Evolutionary conservation across 2,797 vertebrate species (phyloP), one percentile per base, ranked within the genome.

Genomic region (Mallotus villosus): DNA sequence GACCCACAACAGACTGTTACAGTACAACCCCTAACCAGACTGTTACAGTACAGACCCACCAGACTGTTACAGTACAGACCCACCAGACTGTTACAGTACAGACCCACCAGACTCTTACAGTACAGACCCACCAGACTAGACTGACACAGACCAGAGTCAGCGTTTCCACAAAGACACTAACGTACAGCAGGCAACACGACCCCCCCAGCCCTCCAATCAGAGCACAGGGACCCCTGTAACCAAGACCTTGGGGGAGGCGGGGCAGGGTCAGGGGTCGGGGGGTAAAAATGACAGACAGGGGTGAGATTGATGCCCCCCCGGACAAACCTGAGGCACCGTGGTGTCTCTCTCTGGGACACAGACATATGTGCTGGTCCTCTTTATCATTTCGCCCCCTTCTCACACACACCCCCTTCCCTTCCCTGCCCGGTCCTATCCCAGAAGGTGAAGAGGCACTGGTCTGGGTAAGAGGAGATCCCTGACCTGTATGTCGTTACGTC

Each of bases 281-380:
- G 24, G 66, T 27, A 68, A 34, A 71, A 74, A 67, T 88, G 90
- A 92, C 89, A 91, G 87, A 88, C 83, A 77, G 75, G 87, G 34
- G 34, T 82, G 86, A 90, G 91, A 92, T 92, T 90, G 89, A 92
- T 93, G 89, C 84, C 65, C 79, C n/a, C 29, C 29, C 83, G 88
- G 85, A 89, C 88, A 91, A 92, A 91, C 86, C 73, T 87, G 88
- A 90, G 89, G 85, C 83, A 81, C 34, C 58, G 32, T 32, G 69
- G 34, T 69, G 51, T 62, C 14, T 27, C 70, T 86, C 85, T 69
- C 79, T 74, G 82, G 78, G 74, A 80, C 81, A 4, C 4, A 29
- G 51, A 46, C 49, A 68, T 21, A 46, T 24, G 46, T 22, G 57
- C 74, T 12, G 22, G 16, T 32, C 29, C 29, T 32, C 29, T 32